Evolutionary conservation across 2,113 vertebrate genomes (phyloP), one percentile per base, ranked within the genome.

Genomic region (Cryptoleucopteryx plumbea): DNA sequence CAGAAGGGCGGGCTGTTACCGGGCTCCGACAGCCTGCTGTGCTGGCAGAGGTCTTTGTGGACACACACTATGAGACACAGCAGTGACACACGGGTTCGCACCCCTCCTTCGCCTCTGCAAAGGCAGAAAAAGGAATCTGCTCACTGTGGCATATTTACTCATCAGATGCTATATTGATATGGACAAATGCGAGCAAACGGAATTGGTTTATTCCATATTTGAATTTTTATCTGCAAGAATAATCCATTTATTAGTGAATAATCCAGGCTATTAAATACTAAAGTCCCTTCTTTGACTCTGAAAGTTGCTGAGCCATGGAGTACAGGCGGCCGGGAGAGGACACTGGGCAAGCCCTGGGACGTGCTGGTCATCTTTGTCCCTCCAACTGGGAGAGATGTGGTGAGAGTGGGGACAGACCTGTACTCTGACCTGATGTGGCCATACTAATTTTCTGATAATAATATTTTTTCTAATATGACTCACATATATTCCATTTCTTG

Each of bases 201-300:
- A 94, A 95, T 93, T 81, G 87, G 26, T 95, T 97, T 95, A 85
- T 36, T 48, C 23, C 34, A 4, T 21, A 80, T 95, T 95, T 82
- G 94, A 97, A 95, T 92, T 93, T 96, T 87, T 95, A 93, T 94
- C 91, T 90, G 77, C 31, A 20, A 50, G 58, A 88, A 87, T 91
- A 95, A 95, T 85, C 66, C 3, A 2, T 91, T 95, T 97, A 94
- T 96, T 91, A 85, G 78, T 79, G 94, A 96, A 95, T 96, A 94
- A 96, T 93, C 74, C 40, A 52, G 45, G 48, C 58, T 75, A 61
- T 91, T 95, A 90, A 77, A 82, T 53, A 36, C 43, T 66, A 79
- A 93, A 82, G 17, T 52, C 29, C 11, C 11, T 23, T 67, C 27
- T 94, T 87, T 82, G 70, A 45, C 80, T 94, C 56, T 75, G 92